A percentile compares a stretch with the other conserved stretches of the same genome.
Conservation (phyloP, 2,113 vertebrate species). For the Misgurnus anguillicaudatus region DNA sequence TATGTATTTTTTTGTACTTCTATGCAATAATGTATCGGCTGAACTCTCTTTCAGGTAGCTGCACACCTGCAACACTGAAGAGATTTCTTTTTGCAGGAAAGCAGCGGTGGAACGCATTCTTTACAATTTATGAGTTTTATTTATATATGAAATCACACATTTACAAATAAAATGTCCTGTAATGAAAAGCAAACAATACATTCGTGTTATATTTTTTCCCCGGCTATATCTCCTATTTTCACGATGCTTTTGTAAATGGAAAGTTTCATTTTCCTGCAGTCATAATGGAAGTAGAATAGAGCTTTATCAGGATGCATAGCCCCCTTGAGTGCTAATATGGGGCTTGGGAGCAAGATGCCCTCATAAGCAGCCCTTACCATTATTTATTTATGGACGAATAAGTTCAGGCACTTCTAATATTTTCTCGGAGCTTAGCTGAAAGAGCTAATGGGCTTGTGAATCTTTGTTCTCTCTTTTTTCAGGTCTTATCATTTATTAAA, state of each 20-base stretch:
- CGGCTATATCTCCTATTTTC: slow-evolving; percentile 18
- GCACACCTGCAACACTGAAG: slow-evolving; percentile 9
- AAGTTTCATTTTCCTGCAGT: slow-evolving; percentile 53
- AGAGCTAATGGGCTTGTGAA: slow-evolving; percentile 63
- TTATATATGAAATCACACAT: slow-evolving; percentile 42
- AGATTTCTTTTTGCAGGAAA: slow-evolving; percentile 16
- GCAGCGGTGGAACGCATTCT: not conserved
- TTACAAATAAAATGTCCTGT: slow-evolving; percentile 26
- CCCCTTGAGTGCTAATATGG: slow-evolving; percentile 62
- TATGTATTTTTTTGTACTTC: not conserved
- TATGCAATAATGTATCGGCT: not conserved
- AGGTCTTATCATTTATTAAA: slow-evolving; percentile 49
- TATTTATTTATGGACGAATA: slow-evolving; percentile 74
- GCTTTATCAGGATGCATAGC: slow-evolving; percentile 71
- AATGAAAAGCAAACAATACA: slow-evolving; percentile 15
- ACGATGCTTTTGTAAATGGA: slow-evolving; percentile 26
- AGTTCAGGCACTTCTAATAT: slow-evolving; percentile 65
- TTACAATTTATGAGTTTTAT: not conserved
- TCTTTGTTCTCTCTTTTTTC: slow-evolving; percentile 55
- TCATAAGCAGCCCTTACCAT: slow-evolving; percentile 66
- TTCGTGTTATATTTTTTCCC: not conserved
- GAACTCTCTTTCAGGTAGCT: not conserved
- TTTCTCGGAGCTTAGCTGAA: slow-evolving; percentile 60
- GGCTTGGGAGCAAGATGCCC: slow-evolving; percentile 66
- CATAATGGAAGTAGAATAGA: slow-evolving; percentile 52